phyloP scores from a whole-genome alignment of 2,888 invertebrate species.

The Xestobium rufovillosum region DNA sequence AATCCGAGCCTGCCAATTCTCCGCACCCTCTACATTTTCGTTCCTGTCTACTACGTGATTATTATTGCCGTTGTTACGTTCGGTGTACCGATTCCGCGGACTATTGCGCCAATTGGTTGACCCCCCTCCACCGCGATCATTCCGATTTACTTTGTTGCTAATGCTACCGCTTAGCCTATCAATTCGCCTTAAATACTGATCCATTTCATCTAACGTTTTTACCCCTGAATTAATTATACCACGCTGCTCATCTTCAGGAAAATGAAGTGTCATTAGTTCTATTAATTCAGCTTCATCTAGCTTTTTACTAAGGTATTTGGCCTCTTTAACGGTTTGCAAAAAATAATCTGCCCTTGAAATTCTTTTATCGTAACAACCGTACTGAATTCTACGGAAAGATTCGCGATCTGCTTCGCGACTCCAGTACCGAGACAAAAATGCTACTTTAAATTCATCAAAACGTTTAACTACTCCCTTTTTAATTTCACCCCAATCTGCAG shows the following conservation, averaged over 20 bases:
- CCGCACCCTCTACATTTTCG: too few species aligned
- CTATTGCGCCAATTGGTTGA: too few species aligned
- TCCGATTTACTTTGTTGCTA: too few species aligned
- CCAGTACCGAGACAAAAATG: constrained; percentile 15
- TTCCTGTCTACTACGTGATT: too few species aligned
- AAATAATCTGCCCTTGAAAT: constrained; percentile 17
- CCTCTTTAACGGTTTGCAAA: constrained; percentile 11
- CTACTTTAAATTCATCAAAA: constrained; percentile 11
- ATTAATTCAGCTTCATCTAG: constrained; percentile 11
- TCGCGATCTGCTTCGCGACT: constrained; percentile 9
- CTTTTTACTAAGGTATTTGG: too few species aligned
- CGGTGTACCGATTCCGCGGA: too few species aligned
- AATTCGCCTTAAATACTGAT: constrained; percentile 11
- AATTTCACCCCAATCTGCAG: constrained; percentile 11
- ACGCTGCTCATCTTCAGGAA: constrained; percentile 9
- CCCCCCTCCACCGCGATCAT: too few species aligned
- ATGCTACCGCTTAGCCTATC: too few species aligned
- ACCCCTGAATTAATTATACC: constrained; percentile 13
- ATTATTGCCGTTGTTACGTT: too few species aligned
- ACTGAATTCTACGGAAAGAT: constrained; percentile 11
- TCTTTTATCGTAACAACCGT: constrained; percentile 12
- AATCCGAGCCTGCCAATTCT: too few species aligned
- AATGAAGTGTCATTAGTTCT: constrained; percentile 12
- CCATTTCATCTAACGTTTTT: constrained; percentile 13
- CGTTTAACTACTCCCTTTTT: constrained; percentile 9